Evolutionary conservation across 2,888 invertebrate genomes (phyloP), one percentile per base, ranked within the genome.

Genomic region (Pristionchus maxplancki): DNA sequence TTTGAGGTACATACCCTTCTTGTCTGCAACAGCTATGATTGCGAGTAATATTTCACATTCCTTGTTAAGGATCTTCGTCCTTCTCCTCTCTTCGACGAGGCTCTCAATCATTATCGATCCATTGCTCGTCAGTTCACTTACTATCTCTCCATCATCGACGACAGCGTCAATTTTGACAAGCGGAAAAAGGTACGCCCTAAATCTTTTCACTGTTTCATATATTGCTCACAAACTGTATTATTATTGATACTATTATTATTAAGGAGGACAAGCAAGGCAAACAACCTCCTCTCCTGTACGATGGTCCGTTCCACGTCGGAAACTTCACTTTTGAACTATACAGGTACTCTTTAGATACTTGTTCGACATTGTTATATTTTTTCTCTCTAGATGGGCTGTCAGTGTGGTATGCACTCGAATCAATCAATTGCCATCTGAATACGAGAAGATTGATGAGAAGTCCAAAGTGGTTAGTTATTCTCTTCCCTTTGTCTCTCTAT

Each of bases 321-420:
- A 94, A 93, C 83, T 94, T 94, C 89, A 93, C 93, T 3, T 93
- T 92, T 82, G 91, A 90, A 48, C 88, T 93, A 24, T 94, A 93
- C 88, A 85, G 89, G 82, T 89, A 17, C 58, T 50, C 15, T 24
- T 40, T 78, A 44, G 15, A 44, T 44, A 9, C 44, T 37, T 37
- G 44, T 78, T 13, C 31, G 44, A n/a, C 71, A 20, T 17, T 81
- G 9, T 50, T 50, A 62, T n/a, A 5, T 20, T 17, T 37, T n/a
- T n/a, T n/a, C 74, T 78, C 17, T 71, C 62, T 48, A 74, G 87
- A 87, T 87, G 87, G 87, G 78, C 87, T 20, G 87, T 87, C 34
- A 44, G 81, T 58, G 31, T 40, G 20, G 87, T 87, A 3, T 31
- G 64, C 28, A 87, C 87, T 53, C 87, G 87, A 53, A 87, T 87